These are phyloP conservation scores for Patella caerulea DNA, from an alignment of 2,888 invertebrate species.

Conservation along the genomic window DNA sequence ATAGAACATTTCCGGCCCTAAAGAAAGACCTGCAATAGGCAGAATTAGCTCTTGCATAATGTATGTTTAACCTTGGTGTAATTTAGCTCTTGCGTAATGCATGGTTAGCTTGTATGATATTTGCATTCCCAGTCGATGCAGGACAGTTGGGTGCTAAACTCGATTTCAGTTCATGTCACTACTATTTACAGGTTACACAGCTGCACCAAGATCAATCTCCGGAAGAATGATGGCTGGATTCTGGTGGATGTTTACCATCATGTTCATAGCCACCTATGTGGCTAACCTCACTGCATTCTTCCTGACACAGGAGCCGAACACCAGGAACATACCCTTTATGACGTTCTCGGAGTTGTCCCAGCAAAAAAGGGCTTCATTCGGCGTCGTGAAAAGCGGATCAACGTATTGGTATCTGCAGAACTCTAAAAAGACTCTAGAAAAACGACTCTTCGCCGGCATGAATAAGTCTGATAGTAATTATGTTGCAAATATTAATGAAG, in stretches of 20 bases:
- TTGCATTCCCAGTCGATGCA: too few species aligned
- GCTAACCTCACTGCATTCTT: conserved; percentile 40
- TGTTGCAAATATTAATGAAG: conserved; percentile 17
- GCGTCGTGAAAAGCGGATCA: conserved; percentile 17
- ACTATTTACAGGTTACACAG: conserved; percentile 35
- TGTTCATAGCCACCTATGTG: conserved; percentile 39
- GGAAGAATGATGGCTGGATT: conserved; percentile 39
- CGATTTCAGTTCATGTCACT: too few species aligned
- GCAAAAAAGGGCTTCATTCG: conserved; percentile 30
- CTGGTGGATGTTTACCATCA: conserved; percentile 49
- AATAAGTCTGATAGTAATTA: background rate
- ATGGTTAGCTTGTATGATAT: too few species aligned
- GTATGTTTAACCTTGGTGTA: too few species aligned
- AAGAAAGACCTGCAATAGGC: too few species aligned
- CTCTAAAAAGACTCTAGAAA: conserved; percentile 25
- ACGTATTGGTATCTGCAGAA: conserved; percentile 28
- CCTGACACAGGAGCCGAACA: conserved; percentile 31
- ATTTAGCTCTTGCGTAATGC: too few species aligned
- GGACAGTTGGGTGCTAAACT: too few species aligned
- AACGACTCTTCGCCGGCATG: conserved; percentile 26
- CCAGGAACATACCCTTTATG: conserved; percentile 36
- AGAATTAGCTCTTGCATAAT: too few species aligned
- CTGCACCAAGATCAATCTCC: conserved; percentile 42
- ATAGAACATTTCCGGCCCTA: too few species aligned
- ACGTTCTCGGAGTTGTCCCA: conserved; percentile 36